phyloP scores from a whole-genome alignment of 2,888 invertebrate genomes.

The Drosophila villosipedis region DNA sequence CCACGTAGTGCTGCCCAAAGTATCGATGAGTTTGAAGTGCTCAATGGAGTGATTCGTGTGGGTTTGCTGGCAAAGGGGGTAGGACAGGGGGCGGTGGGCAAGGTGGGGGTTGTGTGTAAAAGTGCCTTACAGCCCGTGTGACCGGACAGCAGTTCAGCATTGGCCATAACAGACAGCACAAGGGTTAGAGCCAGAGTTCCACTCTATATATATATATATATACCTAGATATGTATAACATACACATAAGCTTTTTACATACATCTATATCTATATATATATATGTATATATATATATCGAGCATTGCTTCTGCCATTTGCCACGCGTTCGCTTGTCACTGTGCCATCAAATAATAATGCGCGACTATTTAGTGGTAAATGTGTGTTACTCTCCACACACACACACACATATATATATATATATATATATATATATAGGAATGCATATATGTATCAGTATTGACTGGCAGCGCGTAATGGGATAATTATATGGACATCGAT shows the following conservation, averaged over 20 bases:
- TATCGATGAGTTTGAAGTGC: conserved; percentile 79
- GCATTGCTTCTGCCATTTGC: conserved; percentile 26
- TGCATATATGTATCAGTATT: not conserved
- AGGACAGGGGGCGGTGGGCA: not conserved
- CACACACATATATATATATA: rapidly evolving
- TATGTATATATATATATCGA: conserved; percentile 11
- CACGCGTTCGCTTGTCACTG: conserved; percentile 59
- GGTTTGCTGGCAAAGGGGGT: not conserved
- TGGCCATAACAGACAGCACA: conserved; percentile 60
- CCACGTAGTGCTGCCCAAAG: conserved; percentile 71
- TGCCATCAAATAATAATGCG: conserved; percentile 81
- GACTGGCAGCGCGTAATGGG: conserved; percentile 20
- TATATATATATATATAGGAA: not conserved
- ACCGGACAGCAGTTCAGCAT: conserved; percentile 73
- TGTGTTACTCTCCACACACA: conserved; percentile 61
- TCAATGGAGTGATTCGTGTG: conserved; percentile 31
- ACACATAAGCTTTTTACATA: conserved; percentile 19
- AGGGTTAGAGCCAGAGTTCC: conserved; percentile 47
- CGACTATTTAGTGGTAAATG: conserved; percentile 76
- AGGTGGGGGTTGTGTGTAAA: not conserved
- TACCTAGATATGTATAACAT: not conserved
- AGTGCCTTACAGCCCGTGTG: conserved; percentile 52
- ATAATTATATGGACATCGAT: conserved; percentile 49
- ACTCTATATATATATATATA: conserved; percentile 19
- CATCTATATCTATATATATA: conserved; percentile 2